Evolutionary conservation across 2,888 invertebrate species (phyloP), one percentile per base, ranked within the genome.

Genomic region (Epirrhoe alternata): DNA sequence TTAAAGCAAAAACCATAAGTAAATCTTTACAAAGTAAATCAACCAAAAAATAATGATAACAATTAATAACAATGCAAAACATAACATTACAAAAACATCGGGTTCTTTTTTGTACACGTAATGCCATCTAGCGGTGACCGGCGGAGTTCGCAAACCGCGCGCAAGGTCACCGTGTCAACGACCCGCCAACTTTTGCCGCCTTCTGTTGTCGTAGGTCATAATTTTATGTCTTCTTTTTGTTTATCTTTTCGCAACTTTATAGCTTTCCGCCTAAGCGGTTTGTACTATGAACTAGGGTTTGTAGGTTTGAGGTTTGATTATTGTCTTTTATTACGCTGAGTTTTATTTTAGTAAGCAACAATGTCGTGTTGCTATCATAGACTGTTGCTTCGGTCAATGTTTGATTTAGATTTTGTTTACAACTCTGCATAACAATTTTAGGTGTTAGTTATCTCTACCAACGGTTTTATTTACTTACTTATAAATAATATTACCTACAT

Each of bases 181-280:
- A 92, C 92, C 92, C 87, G 84, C 82, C 91, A 92, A 93, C 92
- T 93, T 92, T 92, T 91, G 90, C 92, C 90, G 91, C 89, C 88
- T 89, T 88, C 88, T 89, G 92, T 93, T 93, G 92, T 90, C 92
- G 92, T 93, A 93, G 92, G 92, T 93, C 92, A 92, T 92, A 91
- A 93, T 92, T 93, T 93, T 92, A 93, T 92, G 91, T 90, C 90
- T 92, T 91, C 92, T 92, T 93, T 92, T 92, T 92, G 92, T 93
- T 92, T 93, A 92, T 92, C 91, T 92, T 93, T 92, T 90, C 90
- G 89, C 83, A 90, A 92, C 87, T 90, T 92, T 90, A 91, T 90
- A 84, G 87, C 86, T 85, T 84, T 73, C 85, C 84, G 89, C 85
- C 86, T 85, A 86, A 89, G 88, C 82, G 82, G 76, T 83, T 84